Conservation (phyloP, 1,140 invertebrate genomes). For the Zaprionus taronus region DNA sequence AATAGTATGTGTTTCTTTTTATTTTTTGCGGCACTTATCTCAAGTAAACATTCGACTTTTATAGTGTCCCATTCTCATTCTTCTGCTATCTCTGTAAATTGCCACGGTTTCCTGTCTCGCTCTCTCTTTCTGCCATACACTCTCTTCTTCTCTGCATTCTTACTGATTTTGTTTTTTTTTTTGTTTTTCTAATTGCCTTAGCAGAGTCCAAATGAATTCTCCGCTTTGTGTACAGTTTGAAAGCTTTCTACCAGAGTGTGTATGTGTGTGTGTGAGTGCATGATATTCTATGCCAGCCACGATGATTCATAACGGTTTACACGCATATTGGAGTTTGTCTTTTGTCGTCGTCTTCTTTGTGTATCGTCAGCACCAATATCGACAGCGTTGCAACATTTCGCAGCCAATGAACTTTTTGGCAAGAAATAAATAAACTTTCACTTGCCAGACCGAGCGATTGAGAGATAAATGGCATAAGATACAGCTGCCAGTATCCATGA, state of each 20-base stretch:
- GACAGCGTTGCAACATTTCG: conserved; percentile 6
- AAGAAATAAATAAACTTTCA: conserved; percentile 48
- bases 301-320: conserved; percentile 49
- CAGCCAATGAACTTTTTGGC: conserved; percentile 53
- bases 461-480: conserved; percentile 56
- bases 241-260: conserved; percentile 8
- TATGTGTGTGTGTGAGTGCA: conserved; percentile 1
- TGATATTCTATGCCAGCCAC: conserved; percentile 4
- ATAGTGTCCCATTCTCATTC: conserved; percentile 14
- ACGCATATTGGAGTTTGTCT: conserved; percentile 24
- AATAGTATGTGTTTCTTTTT: conserved; percentile 27
- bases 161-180: conserved; percentile 36
- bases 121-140: conserved; percentile 10
- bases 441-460: conserved; percentile 37
- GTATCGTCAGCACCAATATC: conserved; percentile 26
- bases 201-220: conserved; percentile 50
- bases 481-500: conserved; percentile 53
- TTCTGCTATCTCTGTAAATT: conserved; percentile 27
- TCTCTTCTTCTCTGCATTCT: background rate
- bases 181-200: conserved; percentile 53
- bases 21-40: conserved; percentile 48
- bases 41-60: conserved; percentile 52
- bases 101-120: background rate
- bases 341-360: conserved; percentile 10
- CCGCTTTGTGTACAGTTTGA: conserved; percentile 29